Evolutionary conservation across 2,113 vertebrate species (phyloP), one percentile per base, ranked within the genome.

Genomic region (Ciconia boyciana): DNA sequence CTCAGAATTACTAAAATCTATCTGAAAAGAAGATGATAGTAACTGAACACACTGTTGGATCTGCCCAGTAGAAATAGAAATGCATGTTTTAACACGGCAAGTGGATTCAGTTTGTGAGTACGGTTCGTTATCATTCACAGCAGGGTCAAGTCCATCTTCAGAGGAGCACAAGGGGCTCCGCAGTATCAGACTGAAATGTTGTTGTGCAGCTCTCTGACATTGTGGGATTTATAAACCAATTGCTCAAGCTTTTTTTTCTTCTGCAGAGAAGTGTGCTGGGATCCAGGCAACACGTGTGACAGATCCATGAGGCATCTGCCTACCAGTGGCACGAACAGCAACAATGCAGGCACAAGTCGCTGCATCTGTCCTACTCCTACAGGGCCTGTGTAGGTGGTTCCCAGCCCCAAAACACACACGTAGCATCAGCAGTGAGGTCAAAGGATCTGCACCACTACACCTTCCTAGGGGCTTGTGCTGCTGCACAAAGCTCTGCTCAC

Each of bases 171-270:
- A 64, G 17, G 17, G 44, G 14, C 21, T 85, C 43, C 39, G 52
- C 4, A 58, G 17, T 18, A 46, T 84, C 13, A 16, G 17, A 75
- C 20, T 55, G 20, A 76, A 78, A 71, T 66, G 65, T 7, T 11
- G 1, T 29, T 34, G 18, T 64, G 44, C 21, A 39, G 31, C 44
- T 7, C 0, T 83, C n/a, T 69, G 34, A 29, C 5, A 32, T 0
- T 46, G 22, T 48, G 66, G 24, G 14, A 48, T 55, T 75, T 51
- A 36, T 51, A 84, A 82, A 70, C 7, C 4, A 36, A 16, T n/a
- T 57, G 51, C 9, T 54, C 36, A 7, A 4, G 5, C 2, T 60
- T 19, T 66, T 54, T 54, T 60, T 39, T 7, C 16, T 57, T 75
- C n/a, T 52, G 21, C 29, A 43, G 57, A 65, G 57, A 51, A 9